Conservation (phyloP, 2,113 vertebrate species). For the Zosterops lateralis region DNA sequence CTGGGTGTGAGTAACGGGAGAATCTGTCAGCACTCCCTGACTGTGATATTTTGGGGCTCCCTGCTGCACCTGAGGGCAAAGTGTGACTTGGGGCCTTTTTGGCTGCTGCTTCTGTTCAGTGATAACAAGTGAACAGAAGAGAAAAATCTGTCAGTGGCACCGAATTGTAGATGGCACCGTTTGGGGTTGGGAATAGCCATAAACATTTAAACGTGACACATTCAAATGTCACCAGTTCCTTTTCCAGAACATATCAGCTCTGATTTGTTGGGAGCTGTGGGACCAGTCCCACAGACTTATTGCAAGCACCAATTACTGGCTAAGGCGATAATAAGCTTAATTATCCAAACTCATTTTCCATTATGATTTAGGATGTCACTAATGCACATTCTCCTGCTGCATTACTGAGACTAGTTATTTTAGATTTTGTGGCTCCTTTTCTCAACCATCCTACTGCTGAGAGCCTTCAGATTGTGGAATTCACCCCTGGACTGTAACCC, state of each 20-base stretch:
- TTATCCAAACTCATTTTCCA: constrained; percentile 23
- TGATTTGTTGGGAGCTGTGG: constrained; percentile 9
- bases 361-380: constrained; percentile 20
- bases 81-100: not conserved
- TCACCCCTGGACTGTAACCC: not conserved
- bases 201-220: not conserved
- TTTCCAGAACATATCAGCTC: not conserved
- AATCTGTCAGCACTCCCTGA: not conserved
- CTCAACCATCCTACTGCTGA: not conserved
- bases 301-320: not conserved
- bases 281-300: not conserved
- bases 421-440: not conserved
- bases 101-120: not conserved
- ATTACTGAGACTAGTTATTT: not conserved
- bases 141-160: not conserved
- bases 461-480: not conserved
- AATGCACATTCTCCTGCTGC: not conserved
- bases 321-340: constrained; percentile 21
- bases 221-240: not conserved
- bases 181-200: not conserved
- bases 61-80: not conserved
- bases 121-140: rapidly evolving
- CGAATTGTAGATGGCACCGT: not conserved
- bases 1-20: not conserved
- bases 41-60: not conserved